Conservation (phyloP, 2,888 invertebrate species). For the Hybos culiciformis region DNA sequence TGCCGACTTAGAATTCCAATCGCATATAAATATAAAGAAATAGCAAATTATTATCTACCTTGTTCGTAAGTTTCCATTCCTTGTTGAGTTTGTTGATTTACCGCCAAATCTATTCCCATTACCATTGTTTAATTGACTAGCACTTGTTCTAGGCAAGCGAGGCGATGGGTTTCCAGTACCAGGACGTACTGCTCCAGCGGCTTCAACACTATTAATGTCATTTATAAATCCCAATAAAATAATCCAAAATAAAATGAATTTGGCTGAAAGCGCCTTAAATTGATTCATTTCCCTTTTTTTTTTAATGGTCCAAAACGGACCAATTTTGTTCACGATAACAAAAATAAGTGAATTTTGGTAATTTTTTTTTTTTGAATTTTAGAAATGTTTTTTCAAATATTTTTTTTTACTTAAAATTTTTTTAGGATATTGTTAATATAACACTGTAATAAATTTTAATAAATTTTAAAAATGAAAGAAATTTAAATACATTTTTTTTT, state of each 20-base stretch:
- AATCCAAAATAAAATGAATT: conserved; percentile 20
- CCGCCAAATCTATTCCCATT: conserved; percentile 27
- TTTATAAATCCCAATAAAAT: conserved; percentile 17
- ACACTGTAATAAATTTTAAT: too few relatives aligned
- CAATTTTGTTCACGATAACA: too few relatives aligned
- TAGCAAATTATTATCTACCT: conserved; percentile 31
- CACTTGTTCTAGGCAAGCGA: conserved; percentile 45
- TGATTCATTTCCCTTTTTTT: not conserved
- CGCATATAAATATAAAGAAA: too few relatives aligned
- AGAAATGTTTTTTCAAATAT: too few relatives aligned
- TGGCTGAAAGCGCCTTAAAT: conserved; percentile 13
- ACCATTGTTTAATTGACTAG: conserved; percentile 39
- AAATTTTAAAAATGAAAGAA: not conserved
- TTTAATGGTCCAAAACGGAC: not conserved
- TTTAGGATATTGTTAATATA: too few relatives aligned
- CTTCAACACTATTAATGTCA: conserved; percentile 17
- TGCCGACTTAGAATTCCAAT: too few relatives aligned
- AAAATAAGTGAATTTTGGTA: too few relatives aligned
- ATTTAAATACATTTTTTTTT: not conserved
- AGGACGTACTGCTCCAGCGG: conserved; percentile 26
- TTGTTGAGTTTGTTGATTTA: conserved; percentile 30
- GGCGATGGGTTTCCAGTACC: conserved; percentile 35
- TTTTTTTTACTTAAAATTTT: too few relatives aligned
- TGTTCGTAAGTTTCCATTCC: conserved; percentile 34
- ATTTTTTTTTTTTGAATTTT: not conserved